Conservation (phyloP, 2,797 vertebrate species). For the Podarcis lilfordi region DNA sequence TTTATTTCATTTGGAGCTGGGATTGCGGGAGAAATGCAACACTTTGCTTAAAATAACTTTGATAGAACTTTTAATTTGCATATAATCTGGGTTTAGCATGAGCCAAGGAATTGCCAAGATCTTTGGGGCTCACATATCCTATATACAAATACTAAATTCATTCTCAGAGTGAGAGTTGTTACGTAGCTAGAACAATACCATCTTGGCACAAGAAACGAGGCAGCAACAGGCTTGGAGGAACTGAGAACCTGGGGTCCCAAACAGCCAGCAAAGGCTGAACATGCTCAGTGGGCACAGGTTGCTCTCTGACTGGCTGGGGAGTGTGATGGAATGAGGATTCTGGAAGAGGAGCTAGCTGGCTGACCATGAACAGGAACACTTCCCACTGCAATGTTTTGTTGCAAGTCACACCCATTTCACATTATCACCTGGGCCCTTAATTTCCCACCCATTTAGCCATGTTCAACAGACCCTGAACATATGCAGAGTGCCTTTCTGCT, state of each 20-base stretch:
- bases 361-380: background rate
- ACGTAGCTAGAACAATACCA: background rate
- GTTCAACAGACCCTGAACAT: background rate
- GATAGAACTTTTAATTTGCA: background rate
- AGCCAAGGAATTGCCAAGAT: background rate
- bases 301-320: background rate
- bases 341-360: background rate
- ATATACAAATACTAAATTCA: background rate
- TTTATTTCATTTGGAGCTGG: background rate
- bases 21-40: background rate
- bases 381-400: background rate
- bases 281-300: background rate
- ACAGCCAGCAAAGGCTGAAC: background rate
- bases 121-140: background rate
- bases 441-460: background rate
- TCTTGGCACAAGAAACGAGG: background rate
- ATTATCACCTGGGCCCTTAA: too few relatives aligned
- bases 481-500: background rate
- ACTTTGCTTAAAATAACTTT: background rate
- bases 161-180: background rate
- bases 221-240: background rate
- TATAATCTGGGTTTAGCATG: background rate
- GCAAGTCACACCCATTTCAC: background rate
- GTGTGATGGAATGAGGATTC: background rate
- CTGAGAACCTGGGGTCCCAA: background rate